Percentiles rank a stretch among this genome's conserved stretches.
phyloP scores from a whole-genome alignment of 2,113 vertebrate genomes.

The Megaleporinus macrocephalus region DNA sequence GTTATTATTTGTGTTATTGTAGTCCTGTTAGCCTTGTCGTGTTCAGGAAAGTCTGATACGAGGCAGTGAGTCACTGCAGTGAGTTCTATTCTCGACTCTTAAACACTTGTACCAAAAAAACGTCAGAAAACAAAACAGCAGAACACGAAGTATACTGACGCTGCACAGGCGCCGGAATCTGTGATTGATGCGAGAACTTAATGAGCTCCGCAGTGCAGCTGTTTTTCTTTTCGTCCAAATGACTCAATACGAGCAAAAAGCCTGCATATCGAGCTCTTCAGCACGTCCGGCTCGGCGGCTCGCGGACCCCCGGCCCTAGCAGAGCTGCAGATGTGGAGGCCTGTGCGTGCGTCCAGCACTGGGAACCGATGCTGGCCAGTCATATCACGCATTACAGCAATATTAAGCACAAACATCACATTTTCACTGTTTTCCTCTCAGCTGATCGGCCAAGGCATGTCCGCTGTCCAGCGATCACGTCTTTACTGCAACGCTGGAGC shows the following conservation, averaged over 20 bases:
- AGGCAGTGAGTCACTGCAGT: constrained; percentile 38
- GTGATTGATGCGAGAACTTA: constrained; percentile 64
- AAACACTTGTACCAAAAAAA: constrained; percentile 42
- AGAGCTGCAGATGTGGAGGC: constrained; percentile 8
- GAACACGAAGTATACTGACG: constrained; percentile 53
- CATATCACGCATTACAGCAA: background rate
- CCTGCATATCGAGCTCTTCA: constrained; percentile 39
- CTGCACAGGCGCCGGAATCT: constrained; percentile 50
- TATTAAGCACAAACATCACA: too few relatives aligned
- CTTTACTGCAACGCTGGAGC: too few relatives aligned
- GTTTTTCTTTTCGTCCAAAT: constrained; percentile 60
- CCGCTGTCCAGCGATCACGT: too few relatives aligned
- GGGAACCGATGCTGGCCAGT: background rate
- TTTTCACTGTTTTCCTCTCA: too few relatives aligned
- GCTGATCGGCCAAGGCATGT: too few relatives aligned
- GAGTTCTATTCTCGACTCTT: constrained; percentile 33
- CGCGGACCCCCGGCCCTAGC: background rate
- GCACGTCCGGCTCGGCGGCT: constrained; percentile 39
- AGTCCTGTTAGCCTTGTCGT: too few relatives aligned
- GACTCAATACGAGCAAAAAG: constrained; percentile 39
- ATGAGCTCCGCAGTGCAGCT: constrained; percentile 58
- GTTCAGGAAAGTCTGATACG: too few relatives aligned
- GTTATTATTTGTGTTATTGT: too few relatives aligned
- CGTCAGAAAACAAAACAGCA: constrained; percentile 45
- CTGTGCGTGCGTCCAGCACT: background rate